Percentiles rank a stretch among this genome's conserved stretches.
Evolutionary conservation across 2,113 vertebrate species (phyloP).

Genomic region (Psammodynastes pulverulentus): DNA sequence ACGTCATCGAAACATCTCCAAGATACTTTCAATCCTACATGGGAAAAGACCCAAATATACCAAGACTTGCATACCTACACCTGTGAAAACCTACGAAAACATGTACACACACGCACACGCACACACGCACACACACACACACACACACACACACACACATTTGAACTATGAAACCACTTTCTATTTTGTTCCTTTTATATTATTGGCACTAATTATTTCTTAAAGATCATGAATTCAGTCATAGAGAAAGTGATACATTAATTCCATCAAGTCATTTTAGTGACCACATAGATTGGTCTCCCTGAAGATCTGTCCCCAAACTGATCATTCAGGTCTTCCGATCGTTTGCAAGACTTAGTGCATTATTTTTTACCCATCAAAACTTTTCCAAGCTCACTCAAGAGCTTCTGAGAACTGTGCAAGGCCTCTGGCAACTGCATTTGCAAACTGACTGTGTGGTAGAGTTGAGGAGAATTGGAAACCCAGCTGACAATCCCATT

Average conservation of each 20-base stretch:
- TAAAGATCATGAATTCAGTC: background rate
- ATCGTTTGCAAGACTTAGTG: background rate
- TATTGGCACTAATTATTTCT: background rate
- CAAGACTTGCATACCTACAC: no score
- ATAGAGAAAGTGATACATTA: background rate
- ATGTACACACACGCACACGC: no score
- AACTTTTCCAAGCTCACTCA: background rate
- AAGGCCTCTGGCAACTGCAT: background rate
- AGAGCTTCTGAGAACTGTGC: background rate
- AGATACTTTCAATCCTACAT: no score
- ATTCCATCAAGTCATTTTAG: background rate
- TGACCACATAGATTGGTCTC: background rate
- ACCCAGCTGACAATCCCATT: background rate
- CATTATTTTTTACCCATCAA: background rate
- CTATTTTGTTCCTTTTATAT: background rate
- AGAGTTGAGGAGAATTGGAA: background rate
- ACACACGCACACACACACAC: no score
- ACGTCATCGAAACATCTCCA: no score
- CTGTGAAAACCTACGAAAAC: no score
- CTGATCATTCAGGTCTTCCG: background rate
- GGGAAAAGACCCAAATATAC: no score
- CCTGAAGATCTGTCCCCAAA: background rate
- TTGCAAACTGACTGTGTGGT: background rate
- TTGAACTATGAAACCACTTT: background rate
- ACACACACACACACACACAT: no score